A percentile compares a stretch with the other conserved stretches of the same genome.
Conservation (phyloP, 1,140 invertebrate species). For the Idris sp. region DNA sequence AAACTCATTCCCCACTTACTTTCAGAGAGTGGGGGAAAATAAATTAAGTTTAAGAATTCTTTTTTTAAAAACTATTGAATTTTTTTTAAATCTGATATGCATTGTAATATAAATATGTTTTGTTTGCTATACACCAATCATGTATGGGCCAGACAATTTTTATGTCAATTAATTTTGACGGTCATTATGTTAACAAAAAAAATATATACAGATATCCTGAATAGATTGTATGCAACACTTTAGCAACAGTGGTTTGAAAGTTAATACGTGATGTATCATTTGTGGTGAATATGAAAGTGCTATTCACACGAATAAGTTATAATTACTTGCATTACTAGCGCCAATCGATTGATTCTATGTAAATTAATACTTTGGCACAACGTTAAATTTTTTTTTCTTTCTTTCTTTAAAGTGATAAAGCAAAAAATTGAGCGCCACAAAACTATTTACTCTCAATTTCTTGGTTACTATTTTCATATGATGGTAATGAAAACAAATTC, state of each 20-base stretch:
- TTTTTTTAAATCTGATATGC: too few relatives aligned
- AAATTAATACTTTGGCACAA: slow-evolving; percentile 53
- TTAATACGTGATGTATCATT: slow-evolving; percentile 52
- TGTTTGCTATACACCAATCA: too few relatives aligned
- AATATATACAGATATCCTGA: too few relatives aligned
- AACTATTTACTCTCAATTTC: slow-evolving; percentile 54
- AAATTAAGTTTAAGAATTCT: too few relatives aligned
- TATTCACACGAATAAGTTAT: slow-evolving; percentile 57
- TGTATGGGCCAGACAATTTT: too few relatives aligned
- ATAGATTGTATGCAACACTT: slow-evolving; percentile 43
- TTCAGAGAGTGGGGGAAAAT: too few relatives aligned
- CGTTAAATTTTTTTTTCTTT: slow-evolving; percentile 32
- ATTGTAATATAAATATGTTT: too few relatives aligned
- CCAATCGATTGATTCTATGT: slow-evolving; percentile 42
- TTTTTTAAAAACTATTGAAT: too few relatives aligned
- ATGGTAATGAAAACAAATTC: slow-evolving; percentile 51
- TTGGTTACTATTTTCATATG: slow-evolving; percentile 50
- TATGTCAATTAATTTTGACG: too few relatives aligned
- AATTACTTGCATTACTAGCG: slow-evolving; percentile 45
- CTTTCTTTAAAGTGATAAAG: background rate
- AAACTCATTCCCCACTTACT: too few relatives aligned
- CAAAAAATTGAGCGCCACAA: slow-evolving; percentile 33
- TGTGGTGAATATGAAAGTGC: slow-evolving; percentile 56
- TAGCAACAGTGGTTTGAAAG: slow-evolving; percentile 51
- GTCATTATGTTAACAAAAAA: too few relatives aligned